Conservation (phyloP, 2,113 vertebrate species). For the Xerus inauris region DNA sequence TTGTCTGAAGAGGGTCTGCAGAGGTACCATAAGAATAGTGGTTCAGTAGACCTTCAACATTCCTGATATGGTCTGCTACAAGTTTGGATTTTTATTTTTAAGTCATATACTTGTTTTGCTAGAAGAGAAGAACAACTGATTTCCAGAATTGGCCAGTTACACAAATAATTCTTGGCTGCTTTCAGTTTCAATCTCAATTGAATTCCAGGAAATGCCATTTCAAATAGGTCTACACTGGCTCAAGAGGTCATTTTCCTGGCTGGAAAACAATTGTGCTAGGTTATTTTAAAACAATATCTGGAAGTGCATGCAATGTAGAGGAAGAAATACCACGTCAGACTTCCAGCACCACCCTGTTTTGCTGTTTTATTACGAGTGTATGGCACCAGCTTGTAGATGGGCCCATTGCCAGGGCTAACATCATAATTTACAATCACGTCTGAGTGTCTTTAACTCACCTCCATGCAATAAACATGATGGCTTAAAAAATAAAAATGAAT, state of each 20-base stretch:
- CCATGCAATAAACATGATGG: not conserved
- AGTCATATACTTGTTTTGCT: not conserved
- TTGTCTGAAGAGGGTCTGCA: not conserved
- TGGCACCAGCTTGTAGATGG: not conserved
- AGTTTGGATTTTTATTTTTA: not conserved
- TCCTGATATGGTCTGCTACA: not conserved
- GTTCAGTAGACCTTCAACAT: not conserved
- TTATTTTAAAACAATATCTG: not conserved
- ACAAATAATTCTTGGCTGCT: not conserved
- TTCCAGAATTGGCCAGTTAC: not conserved
- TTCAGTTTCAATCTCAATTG: not conserved
- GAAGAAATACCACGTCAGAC: not conserved
- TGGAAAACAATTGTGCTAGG: not conserved
- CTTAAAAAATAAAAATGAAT: not conserved
- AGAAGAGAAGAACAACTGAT: not conserved
- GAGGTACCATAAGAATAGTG: not conserved
- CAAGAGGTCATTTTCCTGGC: not conserved
- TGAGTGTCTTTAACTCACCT: not conserved
- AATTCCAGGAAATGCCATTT: not conserved
- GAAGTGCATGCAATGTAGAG: not conserved
- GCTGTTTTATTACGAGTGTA: not conserved
- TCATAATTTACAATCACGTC: too few species aligned
- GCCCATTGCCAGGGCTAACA: not conserved
- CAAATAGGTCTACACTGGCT: not conserved
- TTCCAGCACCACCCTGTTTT: not conserved